Evolutionary conservation across 2,797 vertebrate species (phyloP).

Genomic region (Emys orbicularis): DNA sequence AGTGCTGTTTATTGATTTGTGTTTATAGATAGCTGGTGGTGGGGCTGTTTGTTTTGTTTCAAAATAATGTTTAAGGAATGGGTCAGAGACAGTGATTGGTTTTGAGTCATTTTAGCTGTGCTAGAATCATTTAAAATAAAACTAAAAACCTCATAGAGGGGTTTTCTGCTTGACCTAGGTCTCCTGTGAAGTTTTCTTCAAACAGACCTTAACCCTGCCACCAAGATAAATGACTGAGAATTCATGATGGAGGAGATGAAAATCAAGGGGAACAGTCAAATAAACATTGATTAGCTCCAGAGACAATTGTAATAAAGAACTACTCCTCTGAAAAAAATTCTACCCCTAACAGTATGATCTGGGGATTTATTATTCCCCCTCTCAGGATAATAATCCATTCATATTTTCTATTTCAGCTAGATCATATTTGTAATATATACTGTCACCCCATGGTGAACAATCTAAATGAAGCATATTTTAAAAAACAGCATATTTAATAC

Average conservation of each 20-base stretch:
- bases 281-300: neutral
- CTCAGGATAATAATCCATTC: neutral
- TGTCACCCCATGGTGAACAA: neutral
- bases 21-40: neutral
- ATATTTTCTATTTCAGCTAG: neutral
- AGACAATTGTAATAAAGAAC: neutral
- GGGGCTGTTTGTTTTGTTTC: neutral
- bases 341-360: neutral
- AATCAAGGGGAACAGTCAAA: neutral
- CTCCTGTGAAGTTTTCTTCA: neutral
- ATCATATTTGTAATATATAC: neutral
- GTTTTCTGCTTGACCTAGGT: neutral
- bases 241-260: neutral
- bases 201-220: neutral
- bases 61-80: neutral
- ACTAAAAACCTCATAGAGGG: neutral
- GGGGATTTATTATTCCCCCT: neutral
- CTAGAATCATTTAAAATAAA: neutral
- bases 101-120: neutral
- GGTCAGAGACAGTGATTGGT: too few species aligned
- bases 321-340: neutral
- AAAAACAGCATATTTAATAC: neutral
- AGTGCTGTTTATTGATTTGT: neutral
- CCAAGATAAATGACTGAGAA: neutral
- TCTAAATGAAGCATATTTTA: neutral